Evolutionary conservation across 1,140 invertebrate species (phyloP), one percentile per base, ranked within the genome.

Genomic region (Rhagoletis zephyria): DNA sequence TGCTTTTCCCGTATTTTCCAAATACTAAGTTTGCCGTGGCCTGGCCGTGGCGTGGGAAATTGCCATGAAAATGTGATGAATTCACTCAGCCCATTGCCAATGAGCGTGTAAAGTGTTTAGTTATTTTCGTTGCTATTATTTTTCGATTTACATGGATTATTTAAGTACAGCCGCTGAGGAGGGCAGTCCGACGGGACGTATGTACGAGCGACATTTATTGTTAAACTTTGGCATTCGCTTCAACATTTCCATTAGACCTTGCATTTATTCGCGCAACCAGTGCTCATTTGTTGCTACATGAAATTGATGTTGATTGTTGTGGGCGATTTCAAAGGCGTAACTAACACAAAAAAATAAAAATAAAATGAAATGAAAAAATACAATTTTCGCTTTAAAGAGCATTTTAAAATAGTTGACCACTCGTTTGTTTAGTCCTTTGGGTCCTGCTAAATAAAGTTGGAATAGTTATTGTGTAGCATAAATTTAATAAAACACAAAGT

Each of bases 131-230:
- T 81, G 74, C 74, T 42, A 81, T 81, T 81, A 81, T 81, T 56
- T 81, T 81, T 81, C 74, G 74, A 81, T 81, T 81, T 81, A 56
- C 45, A 81, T 81, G 74, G 56, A 81, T 81, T 81, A 81, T 81
- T 51, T 48, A 81, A 2, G n/a, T n/a, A 16, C 19, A 19, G 51
- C 30, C 30, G 30, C 0, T 81, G 74, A 10, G 45, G 74, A 10
- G 45, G 3, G 1, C 6, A 4, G 48, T 56, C 74, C n/a, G 48
- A 14, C 48, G 48, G 74, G 48, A 56, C 74, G 74, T 56, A 81
- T 81, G 30, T 30, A 30, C 30, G 74, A 81, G 74, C n/a, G 48
- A 81, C 74, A 51, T n/a, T 81, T 56, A 81, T 56, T 81, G 74
- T 81, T 30, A 56, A 81, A 81, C 74, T 81, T 81, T 81, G 51